Percentiles rank a stretch among this genome's conserved stretches.
Evolutionary conservation across 2,888 invertebrate species (phyloP).

Genomic region (Aethes cnicana): DNA sequence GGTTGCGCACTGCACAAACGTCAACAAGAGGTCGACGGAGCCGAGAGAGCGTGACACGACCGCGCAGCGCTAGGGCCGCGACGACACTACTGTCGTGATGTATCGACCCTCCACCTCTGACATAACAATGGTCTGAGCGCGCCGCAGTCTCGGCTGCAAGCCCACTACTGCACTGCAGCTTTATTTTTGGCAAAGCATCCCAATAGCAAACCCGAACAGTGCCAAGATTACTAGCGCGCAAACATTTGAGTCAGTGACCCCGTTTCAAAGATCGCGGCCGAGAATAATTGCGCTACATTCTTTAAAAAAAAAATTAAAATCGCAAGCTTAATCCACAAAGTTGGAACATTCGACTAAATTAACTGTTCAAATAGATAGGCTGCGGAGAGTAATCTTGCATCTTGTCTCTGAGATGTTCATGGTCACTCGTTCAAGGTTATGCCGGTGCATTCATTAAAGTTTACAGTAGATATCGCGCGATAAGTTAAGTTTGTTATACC

Average conservation of each 20-base stretch:
- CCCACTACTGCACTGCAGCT: conserved; percentile 78
- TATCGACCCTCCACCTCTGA: conserved; percentile 58
- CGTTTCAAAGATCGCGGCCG: conserved; percentile 38
- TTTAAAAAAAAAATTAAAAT: no score
- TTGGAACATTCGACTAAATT: no score
- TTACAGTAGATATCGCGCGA: conserved; percentile 16
- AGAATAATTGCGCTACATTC: conserved; percentile 36
- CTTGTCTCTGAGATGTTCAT: conserved; percentile 12
- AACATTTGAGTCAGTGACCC: conserved; percentile 51
- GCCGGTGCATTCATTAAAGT: conserved; percentile 19
- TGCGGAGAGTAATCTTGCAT: conserved; percentile 25
- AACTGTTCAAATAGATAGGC: no score
- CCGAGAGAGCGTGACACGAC: conserved; percentile 47
- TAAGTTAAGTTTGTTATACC: no score
- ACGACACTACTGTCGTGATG: conserved; percentile 59
- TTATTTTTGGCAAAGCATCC: conserved; percentile 77
- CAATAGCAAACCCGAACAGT: conserved; percentile 42
- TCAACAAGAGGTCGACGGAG: conserved; percentile 25
- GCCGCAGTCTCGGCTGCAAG: conserved; percentile 76
- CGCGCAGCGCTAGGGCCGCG: conserved; percentile 61
- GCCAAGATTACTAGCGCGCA: conserved; percentile 43
- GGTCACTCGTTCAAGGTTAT: conserved; percentile 26
- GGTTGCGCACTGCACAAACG: conserved; percentile 19
- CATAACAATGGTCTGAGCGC: conserved; percentile 68
- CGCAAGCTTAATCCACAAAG: no score